phyloP scores from a whole-genome alignment of 2,113 vertebrate genomes.

The Plectropomus leopardus region DNA sequence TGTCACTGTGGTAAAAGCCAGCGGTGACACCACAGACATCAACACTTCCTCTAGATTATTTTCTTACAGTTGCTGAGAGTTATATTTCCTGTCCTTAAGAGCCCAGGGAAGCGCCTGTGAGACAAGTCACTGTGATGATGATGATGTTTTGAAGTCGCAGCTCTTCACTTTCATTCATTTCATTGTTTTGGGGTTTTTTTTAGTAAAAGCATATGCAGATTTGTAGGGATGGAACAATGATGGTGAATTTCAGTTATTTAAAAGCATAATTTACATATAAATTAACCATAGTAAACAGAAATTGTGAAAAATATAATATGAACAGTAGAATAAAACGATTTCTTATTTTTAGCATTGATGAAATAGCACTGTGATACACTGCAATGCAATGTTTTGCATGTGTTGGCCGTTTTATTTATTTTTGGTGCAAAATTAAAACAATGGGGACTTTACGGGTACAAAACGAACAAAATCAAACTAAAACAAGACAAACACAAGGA shows the following conservation, averaged over 20 bases:
- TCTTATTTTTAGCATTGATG: not conserved
- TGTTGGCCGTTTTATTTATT: no score
- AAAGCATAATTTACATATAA: no score
- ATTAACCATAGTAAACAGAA: not conserved
- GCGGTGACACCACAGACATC: constrained; percentile 20
- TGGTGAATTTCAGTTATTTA: not conserved
- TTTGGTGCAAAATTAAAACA: no score
- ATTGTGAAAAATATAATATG: not conserved
- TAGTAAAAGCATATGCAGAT: no score
- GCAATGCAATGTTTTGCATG: no score
- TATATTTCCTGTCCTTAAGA: not conserved
- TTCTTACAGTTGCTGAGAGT: not conserved
- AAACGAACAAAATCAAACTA: no score
- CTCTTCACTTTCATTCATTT: not conserved
- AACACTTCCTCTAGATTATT: constrained; percentile 34
- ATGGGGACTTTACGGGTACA: no score
- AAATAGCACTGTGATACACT: not conserved
- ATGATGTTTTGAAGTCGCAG: not conserved
- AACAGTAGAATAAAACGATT: not conserved
- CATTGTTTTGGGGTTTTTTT: no score
- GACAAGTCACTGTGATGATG: not conserved
- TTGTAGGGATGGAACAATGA: not conserved
- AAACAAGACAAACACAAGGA: no score
- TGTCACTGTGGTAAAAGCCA: constrained; percentile 16
- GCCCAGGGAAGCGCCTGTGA: not conserved